Base-by-base conservation (phyloP, 2,888 invertebrate species). In the Pterostichus madidus region DNA sequence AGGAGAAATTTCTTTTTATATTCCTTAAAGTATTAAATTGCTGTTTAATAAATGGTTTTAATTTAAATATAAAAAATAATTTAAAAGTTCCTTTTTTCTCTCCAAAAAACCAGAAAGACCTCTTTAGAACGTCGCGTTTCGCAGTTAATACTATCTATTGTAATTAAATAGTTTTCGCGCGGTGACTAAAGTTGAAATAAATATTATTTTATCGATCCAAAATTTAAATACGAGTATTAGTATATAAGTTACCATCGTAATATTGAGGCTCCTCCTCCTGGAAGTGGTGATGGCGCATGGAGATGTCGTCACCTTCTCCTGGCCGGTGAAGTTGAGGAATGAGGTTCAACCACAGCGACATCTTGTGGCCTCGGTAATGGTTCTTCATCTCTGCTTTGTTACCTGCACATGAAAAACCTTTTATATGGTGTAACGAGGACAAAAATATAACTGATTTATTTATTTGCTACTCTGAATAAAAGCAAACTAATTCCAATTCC, bases 341-440 rank as follows among this genome's bases (percentile, higher is more conserved):
- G 77, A 97, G 92, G 86, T 97, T 96, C 84, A 97, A 91, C 98
- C 98, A 98, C 88, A 97, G 92, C 49, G 97, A 97, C 93, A 98
- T 94, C 91, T 97, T 97, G 91, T 98, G 97, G 61, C 98, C 97
- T 53, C 98, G 93, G 90, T 98, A 98, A 90, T 98, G 98, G 88
- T 96, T 96, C 85, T 95, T 94, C 91, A 96, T 94, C 89, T 95
- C 95, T 39, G 95, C 93, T 87, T 94, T 94, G 86, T 91, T 92
- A 88, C 94, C 95, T 95, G 87, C 85, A 89, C 75, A 75, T 7
- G 75, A 75, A 86, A 75, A 31, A 11, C 75, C 75, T 75, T 49
- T 75, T 31, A 71, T 17, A 71, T 61, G 46, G 13, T n/a, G 24
- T 8, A 39, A 39, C 39, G 5, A 7, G 39, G 39, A 32, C 3